phyloP scores from a whole-genome alignment of 2,113 vertebrate species.

The Oceanodroma tethys region DNA sequence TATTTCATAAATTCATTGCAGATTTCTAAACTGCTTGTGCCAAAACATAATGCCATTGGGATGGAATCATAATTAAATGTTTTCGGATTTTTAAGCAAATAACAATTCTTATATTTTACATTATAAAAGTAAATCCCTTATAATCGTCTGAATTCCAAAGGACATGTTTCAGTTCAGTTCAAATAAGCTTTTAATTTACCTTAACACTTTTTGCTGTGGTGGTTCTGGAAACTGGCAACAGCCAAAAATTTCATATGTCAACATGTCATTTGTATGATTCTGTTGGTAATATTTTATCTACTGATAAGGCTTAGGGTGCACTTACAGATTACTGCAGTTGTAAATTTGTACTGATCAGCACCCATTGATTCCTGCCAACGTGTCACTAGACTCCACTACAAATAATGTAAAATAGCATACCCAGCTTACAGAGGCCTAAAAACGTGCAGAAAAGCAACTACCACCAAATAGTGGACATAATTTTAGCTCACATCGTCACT shows the following conservation, averaged over 20 bases:
- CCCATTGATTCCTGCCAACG: background rate
- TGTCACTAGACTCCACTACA: background rate
- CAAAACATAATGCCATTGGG: background rate
- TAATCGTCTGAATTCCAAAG: background rate
- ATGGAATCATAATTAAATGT: background rate
- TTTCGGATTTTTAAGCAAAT: background rate
- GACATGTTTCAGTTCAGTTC: background rate
- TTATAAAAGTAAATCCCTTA: background rate
- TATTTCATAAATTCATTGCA: background rate
- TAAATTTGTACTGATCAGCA: background rate
- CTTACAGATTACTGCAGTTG: background rate
- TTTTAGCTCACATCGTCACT: background rate
- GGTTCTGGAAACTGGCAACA: background rate
- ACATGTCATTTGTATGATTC: background rate
- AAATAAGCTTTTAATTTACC: background rate
- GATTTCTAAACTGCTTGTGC: background rate
- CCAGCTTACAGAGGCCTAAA: background rate
- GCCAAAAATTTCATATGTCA: background rate
- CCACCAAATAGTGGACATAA: background rate
- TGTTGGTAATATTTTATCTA: background rate
- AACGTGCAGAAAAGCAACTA: background rate
- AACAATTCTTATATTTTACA: background rate
- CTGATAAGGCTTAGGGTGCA: background rate
- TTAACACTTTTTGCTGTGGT: background rate
- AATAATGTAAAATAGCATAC: background rate